Evolutionary conservation across 2,797 vertebrate species (phyloP).

Genomic region (Columba guinea): DNA sequence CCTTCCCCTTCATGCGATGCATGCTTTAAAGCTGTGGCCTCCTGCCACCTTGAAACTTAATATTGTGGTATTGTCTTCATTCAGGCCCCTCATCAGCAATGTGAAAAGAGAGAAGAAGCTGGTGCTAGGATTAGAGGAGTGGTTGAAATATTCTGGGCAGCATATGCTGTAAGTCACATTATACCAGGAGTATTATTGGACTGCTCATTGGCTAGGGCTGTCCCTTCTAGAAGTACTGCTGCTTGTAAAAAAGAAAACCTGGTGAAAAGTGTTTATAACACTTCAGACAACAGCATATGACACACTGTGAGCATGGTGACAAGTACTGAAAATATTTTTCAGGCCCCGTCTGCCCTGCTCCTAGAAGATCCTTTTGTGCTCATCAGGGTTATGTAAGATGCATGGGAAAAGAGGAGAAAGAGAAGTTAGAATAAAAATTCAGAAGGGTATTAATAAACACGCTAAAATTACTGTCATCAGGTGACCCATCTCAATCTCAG

Average conservation of each 20-base stretch:
- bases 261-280: constrained; percentile 24
- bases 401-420: constrained; percentile 4
- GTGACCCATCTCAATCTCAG: not conserved
- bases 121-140: constrained; percentile 63
- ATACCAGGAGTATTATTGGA: constrained; percentile 27
- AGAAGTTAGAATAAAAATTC: not conserved
- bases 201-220: not conserved
- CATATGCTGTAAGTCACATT: constrained; percentile 51
- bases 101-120: constrained; percentile 67
- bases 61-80: constrained; percentile 49
- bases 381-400: not conserved
- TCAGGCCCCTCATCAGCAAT: constrained; percentile 42
- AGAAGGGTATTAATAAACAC: not conserved
- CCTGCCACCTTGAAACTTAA: constrained; percentile 66
- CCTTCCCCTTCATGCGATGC: constrained; percentile 18
- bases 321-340: constrained; percentile 44
- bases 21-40: constrained; percentile 56
- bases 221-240: constrained; percentile 26
- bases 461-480: not conserved
- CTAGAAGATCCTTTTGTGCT: constrained; percentile 12
- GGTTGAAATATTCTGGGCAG: constrained; percentile 65
- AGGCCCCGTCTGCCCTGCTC: not conserved
- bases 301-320: not conserved
- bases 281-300: not conserved
- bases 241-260: constrained; percentile 32